These are phyloP conservation scores for Planococcus citri DNA, from an alignment of 1,140 invertebrate species.

Conservation along the genomic window DNA sequence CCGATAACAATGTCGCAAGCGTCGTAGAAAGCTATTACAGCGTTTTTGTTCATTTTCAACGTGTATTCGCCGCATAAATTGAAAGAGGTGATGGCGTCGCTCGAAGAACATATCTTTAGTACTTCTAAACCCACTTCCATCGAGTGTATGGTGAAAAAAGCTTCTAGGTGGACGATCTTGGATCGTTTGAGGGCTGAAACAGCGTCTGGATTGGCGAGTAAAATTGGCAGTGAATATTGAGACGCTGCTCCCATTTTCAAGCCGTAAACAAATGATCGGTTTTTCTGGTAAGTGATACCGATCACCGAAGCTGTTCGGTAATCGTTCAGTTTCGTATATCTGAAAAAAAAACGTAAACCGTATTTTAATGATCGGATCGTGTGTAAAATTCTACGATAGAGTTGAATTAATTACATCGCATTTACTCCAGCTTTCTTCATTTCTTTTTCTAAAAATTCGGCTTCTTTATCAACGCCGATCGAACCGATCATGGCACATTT, in stretches of 20 bases:
- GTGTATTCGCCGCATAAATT: constrained; percentile 25
- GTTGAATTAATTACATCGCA: background rate
- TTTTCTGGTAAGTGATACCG: constrained; percentile 38
- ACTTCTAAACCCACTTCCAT: constrained; percentile 18
- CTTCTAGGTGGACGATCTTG: constrained; percentile 23
- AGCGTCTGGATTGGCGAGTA: constrained; percentile 21
- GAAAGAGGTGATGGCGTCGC: constrained; percentile 16
- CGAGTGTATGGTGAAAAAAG: constrained; percentile 25
- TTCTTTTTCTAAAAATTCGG: constrained; percentile 26
- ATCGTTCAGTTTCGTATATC: constrained; percentile 28
- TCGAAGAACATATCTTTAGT: constrained; percentile 17
- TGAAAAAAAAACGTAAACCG: constrained; percentile 23
- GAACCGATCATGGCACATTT: constrained; percentile 29
- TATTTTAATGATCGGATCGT: background rate
- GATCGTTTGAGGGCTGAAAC: background rate
- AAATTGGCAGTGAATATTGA: constrained; percentile 27
- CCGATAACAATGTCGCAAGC: constrained; percentile 25
- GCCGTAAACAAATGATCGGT: constrained; percentile 33
- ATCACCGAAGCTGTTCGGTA: constrained; percentile 41
- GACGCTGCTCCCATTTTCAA: constrained; percentile 31
- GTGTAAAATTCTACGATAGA: background rate
- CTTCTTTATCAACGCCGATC: constrained; percentile 29
- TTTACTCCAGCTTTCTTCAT: constrained; percentile 29
- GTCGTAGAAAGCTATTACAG: constrained; percentile 6
- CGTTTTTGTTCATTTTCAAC: background rate